Conservation (phyloP, 2,113 vertebrate species). For the Ornithorhynchus anatinus region DNA sequence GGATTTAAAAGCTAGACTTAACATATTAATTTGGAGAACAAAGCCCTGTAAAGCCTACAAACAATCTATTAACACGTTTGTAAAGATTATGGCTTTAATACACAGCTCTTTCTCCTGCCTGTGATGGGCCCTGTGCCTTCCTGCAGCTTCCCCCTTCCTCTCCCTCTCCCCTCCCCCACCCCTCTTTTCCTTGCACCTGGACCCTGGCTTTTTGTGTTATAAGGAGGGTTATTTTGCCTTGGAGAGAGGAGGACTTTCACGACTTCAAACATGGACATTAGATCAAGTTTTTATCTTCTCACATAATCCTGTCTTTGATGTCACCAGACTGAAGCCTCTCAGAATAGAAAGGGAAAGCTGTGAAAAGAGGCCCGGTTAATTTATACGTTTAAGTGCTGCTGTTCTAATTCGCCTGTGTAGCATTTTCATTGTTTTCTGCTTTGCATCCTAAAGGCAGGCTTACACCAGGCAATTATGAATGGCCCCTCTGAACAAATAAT, state of each 20-base stretch:
- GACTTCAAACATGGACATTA: conserved; percentile 91
- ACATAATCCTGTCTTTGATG: conserved; percentile 94
- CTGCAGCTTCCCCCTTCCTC: neutral
- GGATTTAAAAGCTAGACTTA: conserved; percentile 57
- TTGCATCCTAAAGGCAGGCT: conserved; percentile 92
- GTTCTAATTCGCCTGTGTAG: conserved; percentile 69
- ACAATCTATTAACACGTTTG: conserved; percentile 60
- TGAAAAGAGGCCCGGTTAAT: conserved; percentile 79
- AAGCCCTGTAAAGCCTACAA: conserved; percentile 53
- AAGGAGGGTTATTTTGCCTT: conserved; percentile 70
- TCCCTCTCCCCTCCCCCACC: conserved; percentile 10
- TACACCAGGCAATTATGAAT: conserved; percentile 81
- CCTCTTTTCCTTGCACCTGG: conserved; percentile 77
- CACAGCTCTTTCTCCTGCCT: conserved; percentile 37
- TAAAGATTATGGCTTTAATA: conserved; percentile 49
- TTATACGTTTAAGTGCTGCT: conserved; percentile 78
- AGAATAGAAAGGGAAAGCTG: conserved; percentile 78
- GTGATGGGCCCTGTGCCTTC: conserved; percentile 29
- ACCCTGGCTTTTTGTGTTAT: conserved; percentile 61
- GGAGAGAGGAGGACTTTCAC: conserved; percentile 71
- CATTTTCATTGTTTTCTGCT: conserved; percentile 82
- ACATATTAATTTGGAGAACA: conserved; percentile 60
- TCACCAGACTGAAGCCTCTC: conserved; percentile 80
- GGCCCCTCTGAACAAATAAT: conserved; percentile 90
- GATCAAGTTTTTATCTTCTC: conserved; percentile 89